Evolutionary conservation across 64 coral and sea anemone genomes (phyloP).

Genomic region (Dendrophyllia cribrosa): DNA sequence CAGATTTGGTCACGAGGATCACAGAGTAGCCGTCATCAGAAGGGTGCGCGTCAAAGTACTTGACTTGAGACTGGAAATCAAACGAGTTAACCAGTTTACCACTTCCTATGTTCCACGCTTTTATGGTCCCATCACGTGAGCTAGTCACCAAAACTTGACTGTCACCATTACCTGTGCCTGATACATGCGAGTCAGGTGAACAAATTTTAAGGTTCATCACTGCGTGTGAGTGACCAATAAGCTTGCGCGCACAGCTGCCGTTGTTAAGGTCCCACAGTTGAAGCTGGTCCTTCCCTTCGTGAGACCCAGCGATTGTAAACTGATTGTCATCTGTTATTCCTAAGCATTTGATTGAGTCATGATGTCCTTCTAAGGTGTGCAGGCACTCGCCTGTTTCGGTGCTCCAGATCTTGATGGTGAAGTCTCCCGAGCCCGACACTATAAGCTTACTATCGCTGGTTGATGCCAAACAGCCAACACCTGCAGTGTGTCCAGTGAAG

Average conservation of each 20-base stretch:
- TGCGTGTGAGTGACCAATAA: constrained; percentile 80
- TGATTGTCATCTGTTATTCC: constrained; percentile 68
- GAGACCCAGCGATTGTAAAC: constrained; percentile 79
- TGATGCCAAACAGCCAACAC: constrained; percentile 64
- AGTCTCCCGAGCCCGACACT: constrained; percentile 84
- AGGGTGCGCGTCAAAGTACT: constrained; percentile 59
- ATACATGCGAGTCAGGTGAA: not conserved
- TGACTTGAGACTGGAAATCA: constrained; percentile 92
- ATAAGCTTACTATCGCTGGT: constrained; percentile 53
- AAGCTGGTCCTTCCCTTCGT: constrained; percentile 78
- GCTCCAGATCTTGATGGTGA: constrained; percentile 72
- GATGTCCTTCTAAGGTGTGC: constrained; percentile 57
- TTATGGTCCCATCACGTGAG: constrained; percentile 88
- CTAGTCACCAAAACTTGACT: constrained; percentile 69
- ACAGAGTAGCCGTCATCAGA: constrained; percentile 46
- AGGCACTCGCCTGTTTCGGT: constrained; percentile 20
- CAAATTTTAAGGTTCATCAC: constrained; percentile 75
- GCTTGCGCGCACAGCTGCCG: constrained; percentile 47
- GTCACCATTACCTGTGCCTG: not conserved
- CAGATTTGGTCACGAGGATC: constrained; percentile 83
- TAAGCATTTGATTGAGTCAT: constrained; percentile 73
- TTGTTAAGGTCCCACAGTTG: constrained; percentile 72
- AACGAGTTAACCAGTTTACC: constrained; percentile 73
- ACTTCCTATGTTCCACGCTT: constrained; percentile 70
- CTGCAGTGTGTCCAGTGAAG: constrained; percentile 65